Evolutionary conservation across 2,888 invertebrate species (phyloP).

Genomic region (Caenorhabditis uteleia): DNA sequence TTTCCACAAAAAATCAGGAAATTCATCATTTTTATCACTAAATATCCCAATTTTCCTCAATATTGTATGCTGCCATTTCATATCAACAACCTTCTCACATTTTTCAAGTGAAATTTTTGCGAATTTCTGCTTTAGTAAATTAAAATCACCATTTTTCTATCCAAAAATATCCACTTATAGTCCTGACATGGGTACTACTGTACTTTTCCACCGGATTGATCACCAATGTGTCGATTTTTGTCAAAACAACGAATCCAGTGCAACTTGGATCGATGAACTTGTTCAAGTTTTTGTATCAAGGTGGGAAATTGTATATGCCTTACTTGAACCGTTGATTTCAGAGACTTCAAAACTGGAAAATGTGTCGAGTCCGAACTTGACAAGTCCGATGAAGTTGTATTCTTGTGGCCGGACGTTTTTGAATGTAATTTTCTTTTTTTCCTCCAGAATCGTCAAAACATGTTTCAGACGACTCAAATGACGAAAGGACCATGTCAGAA

Average conservation of each 20-base stretch:
- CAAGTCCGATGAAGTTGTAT: constrained; percentile 10
- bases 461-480: constrained; percentile 26
- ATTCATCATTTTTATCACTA: constrained; percentile 1
- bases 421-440: constrained; percentile 8
- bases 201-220: too few species aligned
- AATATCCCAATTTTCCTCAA: constrained; percentile 7
- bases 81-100: constrained; percentile 1
- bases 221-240: too few species aligned
- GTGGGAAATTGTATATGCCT: too few species aligned
- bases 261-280: too few species aligned
- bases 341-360: too few species aligned
- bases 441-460: neutral
- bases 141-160: neutral
- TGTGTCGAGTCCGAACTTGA: constrained; percentile 5
- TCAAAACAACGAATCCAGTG: too few species aligned
- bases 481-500: constrained; percentile 32
- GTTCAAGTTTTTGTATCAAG: too few species aligned
- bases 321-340: too few species aligned
- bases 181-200: too few species aligned
- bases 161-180: constrained; percentile 11
- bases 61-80: constrained; percentile 3
- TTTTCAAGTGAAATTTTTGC: constrained; percentile 10
- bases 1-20: constrained; percentile 11
- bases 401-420: constrained; percentile 27
- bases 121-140: constrained; percentile 20